phyloP scores from a whole-genome alignment of 1,140 invertebrate species.

The Ctenoplectra terminalis region DNA sequence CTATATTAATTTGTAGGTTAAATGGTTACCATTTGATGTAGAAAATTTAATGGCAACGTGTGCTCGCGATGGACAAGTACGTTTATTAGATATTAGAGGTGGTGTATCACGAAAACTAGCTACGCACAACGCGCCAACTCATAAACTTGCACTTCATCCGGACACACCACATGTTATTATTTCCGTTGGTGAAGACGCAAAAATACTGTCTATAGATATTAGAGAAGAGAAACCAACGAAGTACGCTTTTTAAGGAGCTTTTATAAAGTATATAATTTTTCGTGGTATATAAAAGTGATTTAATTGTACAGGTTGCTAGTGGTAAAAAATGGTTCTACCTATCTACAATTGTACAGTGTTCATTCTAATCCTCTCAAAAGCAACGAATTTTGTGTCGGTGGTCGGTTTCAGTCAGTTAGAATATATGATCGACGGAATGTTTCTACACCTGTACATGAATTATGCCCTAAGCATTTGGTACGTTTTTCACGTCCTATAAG shows the following conservation, averaged over 20 bases:
- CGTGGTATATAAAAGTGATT: constrained; percentile 7
- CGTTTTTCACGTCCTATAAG: constrained; percentile 40
- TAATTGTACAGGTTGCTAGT: constrained; percentile 85
- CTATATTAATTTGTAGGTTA: too few relatives aligned
- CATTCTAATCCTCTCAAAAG: constrained; percentile 91
- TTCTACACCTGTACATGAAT: constrained; percentile 80
- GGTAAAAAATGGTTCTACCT: constrained; percentile 85
- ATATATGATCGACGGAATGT: constrained; percentile 89
- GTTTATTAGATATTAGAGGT: constrained; percentile 79
- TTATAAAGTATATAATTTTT: background rate
- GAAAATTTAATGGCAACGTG: constrained; percentile 94
- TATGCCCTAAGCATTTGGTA: constrained; percentile 85
- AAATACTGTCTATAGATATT: constrained; percentile 92
- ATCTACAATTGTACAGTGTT: constrained; percentile 93
- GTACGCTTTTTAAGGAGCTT: constrained; percentile 79
- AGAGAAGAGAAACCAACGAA: constrained; percentile 87
- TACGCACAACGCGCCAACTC: constrained; percentile 88
- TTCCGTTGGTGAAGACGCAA: constrained; percentile 94
- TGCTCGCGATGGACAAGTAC: constrained; percentile 94
- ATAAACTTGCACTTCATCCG: constrained; percentile 90
- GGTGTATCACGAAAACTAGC: constrained; percentile 86
- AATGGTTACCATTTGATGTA: constrained; percentile 87
- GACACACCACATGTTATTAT: constrained; percentile 91
- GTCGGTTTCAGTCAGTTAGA: constrained; percentile 85
- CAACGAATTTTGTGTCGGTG: constrained; percentile 92